Evolutionary conservation across 2,797 vertebrate genomes (phyloP).

Genomic region (Lutjanus argentimaculatus): DNA sequence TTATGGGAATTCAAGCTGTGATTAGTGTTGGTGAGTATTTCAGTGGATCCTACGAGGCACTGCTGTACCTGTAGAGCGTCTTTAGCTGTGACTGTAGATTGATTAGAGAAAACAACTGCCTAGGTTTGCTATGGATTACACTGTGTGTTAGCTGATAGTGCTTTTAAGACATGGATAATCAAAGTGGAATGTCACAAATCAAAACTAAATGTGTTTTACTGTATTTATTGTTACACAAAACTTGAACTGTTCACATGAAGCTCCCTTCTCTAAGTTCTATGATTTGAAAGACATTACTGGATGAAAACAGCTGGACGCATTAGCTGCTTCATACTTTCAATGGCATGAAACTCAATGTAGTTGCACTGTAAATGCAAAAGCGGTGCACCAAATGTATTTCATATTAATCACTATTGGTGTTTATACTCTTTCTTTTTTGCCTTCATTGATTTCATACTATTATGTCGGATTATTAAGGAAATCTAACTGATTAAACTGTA

Average conservation of each 20-base stretch:
- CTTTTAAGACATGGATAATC: conserved; percentile 64
- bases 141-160: conserved; percentile 63
- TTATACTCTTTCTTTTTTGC: conserved; percentile 23
- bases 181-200: conserved; percentile 68
- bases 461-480: conserved; percentile 25
- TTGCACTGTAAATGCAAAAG: conserved; percentile 64
- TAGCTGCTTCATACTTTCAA: conserved; percentile 50
- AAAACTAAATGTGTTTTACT: conserved; percentile 54
- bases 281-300: conserved; percentile 41
- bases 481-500: conserved; percentile 22
- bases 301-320: conserved; percentile 45
- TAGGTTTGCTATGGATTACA: conserved; percentile 59
- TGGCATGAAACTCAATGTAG: conserved; percentile 62
- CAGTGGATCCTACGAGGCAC: conserved; percentile 26
- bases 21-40: conserved; percentile 52
- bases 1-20: conserved; percentile 40
- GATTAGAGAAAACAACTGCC: conserved; percentile 51
- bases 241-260: conserved; percentile 58
- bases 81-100: conserved; percentile 47
- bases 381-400: conserved; percentile 49
- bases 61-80: conserved; percentile 49
- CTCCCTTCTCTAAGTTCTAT: conserved; percentile 25
- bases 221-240: conserved; percentile 63
- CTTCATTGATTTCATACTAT: conserved; percentile 20
- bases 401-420: conserved; percentile 19